Conservation (phyloP, 1,140 invertebrate species). For the Pseudomyrmex gracilis region DNA sequence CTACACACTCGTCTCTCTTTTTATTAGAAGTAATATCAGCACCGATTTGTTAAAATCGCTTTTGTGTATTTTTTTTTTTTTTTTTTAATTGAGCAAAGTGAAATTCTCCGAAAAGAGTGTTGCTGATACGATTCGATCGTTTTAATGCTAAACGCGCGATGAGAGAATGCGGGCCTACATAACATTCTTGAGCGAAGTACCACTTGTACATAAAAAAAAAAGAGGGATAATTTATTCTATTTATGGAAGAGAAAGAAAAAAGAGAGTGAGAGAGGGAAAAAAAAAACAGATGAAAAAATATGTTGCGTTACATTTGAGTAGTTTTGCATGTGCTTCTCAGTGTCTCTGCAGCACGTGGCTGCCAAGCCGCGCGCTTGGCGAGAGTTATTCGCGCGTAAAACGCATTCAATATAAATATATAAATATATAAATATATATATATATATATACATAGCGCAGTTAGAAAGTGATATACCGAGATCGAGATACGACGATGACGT, state of each 20-base stretch:
- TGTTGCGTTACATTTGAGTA: slow-evolving; percentile 71
- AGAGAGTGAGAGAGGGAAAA: slow-evolving; percentile 20
- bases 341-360: slow-evolving; percentile 42
- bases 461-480: slow-evolving; percentile 62
- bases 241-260: slow-evolving; percentile 47
- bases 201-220: slow-evolving; percentile 75
- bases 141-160: slow-evolving; percentile 43
- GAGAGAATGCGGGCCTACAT: slow-evolving; percentile 51
- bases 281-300: not conserved
- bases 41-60: not conserved
- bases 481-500: slow-evolving; percentile 57
- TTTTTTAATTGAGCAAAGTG: not conserved
- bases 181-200: slow-evolving; percentile 70
- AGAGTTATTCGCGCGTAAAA: slow-evolving; percentile 23
- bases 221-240: slow-evolving; percentile 76
- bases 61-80: too few species aligned
- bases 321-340: slow-evolving; percentile 74
- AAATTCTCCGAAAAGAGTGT: not conserved
- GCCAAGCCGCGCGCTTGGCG: slow-evolving; percentile 28
- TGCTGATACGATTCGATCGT: not conserved
- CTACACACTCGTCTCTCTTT: not conserved
- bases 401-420: slow-evolving; percentile 60
- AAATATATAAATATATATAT: slow-evolving; percentile 40
- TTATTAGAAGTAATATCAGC: not conserved
- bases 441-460: slow-evolving; percentile 45